phyloP scores from a whole-genome alignment of 2,888 invertebrate species.

The Catocala nupta region DNA sequence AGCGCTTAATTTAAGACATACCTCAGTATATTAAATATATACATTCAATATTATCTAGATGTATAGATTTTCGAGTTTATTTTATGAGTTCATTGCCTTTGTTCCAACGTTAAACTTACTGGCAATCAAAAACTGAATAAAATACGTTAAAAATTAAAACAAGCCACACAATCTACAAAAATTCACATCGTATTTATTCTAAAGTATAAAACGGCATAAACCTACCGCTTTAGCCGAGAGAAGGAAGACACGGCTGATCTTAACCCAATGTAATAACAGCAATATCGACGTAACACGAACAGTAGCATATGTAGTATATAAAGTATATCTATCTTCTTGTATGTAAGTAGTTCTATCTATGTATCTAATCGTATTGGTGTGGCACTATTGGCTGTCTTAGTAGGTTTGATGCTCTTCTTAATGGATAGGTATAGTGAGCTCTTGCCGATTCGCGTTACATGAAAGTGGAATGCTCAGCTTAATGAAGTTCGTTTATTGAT shows the following conservation, averaged over 20 bases:
- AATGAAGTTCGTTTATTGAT: neutral
- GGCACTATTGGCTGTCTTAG: neutral
- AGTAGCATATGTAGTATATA: constrained; percentile 17
- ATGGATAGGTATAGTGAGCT: constrained; percentile 8
- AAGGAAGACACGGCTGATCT: constrained; percentile 43
- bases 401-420: neutral
- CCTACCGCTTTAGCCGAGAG: constrained; percentile 3
- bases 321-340: neutral
- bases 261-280: constrained; percentile 42
- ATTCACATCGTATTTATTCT: too few relatives aligned
- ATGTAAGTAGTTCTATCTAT: neutral
- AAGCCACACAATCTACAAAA: too few relatives aligned
- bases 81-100: too few relatives aligned
- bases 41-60: too few relatives aligned
- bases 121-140: too few relatives aligned
- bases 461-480: neutral
- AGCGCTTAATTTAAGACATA: too few relatives aligned
- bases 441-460: neutral
- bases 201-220: neutral
- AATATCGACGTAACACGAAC: constrained; percentile 37
- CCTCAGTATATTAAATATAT: too few relatives aligned
- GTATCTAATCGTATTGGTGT: constrained; percentile 12
- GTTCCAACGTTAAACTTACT: too few relatives aligned
- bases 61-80: too few relatives aligned
- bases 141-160: too few relatives aligned